Evolutionary conservation across 2,797 vertebrate species (phyloP).

Genomic region (Manis javanica): DNA sequence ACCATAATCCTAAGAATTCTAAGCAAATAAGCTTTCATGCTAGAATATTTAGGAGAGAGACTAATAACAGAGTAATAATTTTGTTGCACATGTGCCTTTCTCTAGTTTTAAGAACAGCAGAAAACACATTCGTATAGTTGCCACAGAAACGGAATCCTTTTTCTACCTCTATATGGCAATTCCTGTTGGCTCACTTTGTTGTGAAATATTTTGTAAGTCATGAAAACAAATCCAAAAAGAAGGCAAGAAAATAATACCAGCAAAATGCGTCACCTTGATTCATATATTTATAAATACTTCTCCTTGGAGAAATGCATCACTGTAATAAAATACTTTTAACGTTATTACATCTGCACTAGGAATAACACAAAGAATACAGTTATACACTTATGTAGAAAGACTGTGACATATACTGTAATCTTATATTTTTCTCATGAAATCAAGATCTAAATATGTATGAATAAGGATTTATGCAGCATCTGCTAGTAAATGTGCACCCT

Average conservation of each 20-base stretch:
- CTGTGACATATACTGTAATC: conserved; percentile 64
- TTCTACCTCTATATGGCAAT: conserved; percentile 39
- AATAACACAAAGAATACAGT: conserved; percentile 77
- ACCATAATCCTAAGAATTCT: conserved; percentile 11
- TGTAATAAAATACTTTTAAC: conserved; percentile 71
- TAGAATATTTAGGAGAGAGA: neutral
- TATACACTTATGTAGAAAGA: conserved; percentile 61
- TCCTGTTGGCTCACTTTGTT: conserved; percentile 53
- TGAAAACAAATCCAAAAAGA: conserved; percentile 68
- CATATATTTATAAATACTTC: conserved; percentile 66
- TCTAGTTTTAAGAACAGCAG: conserved; percentile 11
- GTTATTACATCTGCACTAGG: conserved; percentile 37
- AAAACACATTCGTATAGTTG: conserved; percentile 33
- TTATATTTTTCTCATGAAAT: conserved; percentile 73
- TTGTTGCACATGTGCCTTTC: conserved; percentile 12
- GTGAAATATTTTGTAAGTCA: conserved; percentile 67
- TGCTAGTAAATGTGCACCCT: conserved; percentile 68
- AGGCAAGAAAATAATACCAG: conserved; percentile 58
- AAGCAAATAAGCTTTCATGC: conserved; percentile 12
- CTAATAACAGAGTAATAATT: neutral
- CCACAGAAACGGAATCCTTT: conserved; percentile 40
- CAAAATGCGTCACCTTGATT: conserved; percentile 62
- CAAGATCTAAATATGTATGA: conserved; percentile 72
- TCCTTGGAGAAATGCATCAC: conserved; percentile 61
- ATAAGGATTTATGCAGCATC: conserved; percentile 68